Percentiles rank a stretch among this genome's conserved stretches.
These are phyloP conservation scores for Cuniculus paca DNA, from an alignment of 2,797 vertebrate species.

Conservation along the genomic window DNA sequence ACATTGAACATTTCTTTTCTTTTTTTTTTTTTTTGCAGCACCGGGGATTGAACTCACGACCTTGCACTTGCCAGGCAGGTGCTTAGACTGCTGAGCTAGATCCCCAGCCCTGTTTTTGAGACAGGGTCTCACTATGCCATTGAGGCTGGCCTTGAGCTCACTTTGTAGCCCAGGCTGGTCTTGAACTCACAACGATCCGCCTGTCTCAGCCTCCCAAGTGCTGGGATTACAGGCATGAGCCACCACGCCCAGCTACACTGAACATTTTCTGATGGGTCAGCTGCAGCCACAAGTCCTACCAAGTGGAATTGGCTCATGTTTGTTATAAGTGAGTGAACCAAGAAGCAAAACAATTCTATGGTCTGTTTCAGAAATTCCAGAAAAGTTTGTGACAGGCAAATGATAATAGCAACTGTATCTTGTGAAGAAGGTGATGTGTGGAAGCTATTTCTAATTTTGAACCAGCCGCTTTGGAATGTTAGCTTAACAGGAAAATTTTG, in stretches of 20 bases:
- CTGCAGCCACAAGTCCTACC: not conserved
- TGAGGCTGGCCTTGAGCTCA: no score
- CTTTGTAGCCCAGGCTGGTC: no score
- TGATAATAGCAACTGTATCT: not conserved
- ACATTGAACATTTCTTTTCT: not conserved
- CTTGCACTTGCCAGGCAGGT: no score
- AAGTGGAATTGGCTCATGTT: not conserved
- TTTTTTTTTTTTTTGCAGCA: no score
- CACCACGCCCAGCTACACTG: no score
- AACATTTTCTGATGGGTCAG: not conserved
- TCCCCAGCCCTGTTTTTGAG: no score
- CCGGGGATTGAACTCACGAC: no score
- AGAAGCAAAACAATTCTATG: not conserved
- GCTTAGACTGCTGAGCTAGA: no score
- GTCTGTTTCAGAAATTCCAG: not conserved
- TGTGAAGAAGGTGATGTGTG: not conserved
- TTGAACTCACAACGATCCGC: no score
- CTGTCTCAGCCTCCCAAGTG: no score
- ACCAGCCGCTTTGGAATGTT: not conserved
- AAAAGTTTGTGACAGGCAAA: not conserved
- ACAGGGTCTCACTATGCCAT: no score
- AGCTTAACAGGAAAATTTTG: not conserved
- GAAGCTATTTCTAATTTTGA: not conserved
- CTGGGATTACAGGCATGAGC: no score
- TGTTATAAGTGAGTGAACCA: not conserved